Evolutionary conservation across 2,113 vertebrate genomes (phyloP).

Genomic region (Campylomormyrus numenius): DNA sequence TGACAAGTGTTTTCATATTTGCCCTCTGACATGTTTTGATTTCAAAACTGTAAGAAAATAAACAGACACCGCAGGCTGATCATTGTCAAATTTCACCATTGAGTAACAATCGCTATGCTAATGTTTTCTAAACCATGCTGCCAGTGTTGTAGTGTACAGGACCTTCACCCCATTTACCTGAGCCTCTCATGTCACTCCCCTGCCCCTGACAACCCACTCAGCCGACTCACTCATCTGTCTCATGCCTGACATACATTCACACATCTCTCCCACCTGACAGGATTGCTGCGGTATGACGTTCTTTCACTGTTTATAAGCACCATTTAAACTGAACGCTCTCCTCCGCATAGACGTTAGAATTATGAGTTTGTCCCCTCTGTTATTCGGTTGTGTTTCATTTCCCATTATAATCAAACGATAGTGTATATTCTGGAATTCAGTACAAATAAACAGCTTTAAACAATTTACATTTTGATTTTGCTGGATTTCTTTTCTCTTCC

Average conservation of each 20-base stretch:
- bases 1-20: neutral
- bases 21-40: neutral
- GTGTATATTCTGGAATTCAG: neutral
- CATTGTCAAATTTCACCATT: neutral
- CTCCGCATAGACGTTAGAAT: neutral
- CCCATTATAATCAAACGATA: neutral
- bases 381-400: neutral
- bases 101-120: neutral
- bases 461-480: neutral
- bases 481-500: neutral
- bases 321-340: neutral
- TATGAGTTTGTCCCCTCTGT: neutral
- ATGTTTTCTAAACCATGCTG: neutral
- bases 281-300: neutral
- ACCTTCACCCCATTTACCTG: neutral
- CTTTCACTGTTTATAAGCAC: neutral
- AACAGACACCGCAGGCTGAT: neutral
- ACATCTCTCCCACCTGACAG: neutral
- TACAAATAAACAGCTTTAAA: conserved; percentile 11
- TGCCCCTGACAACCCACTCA: neutral
- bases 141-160: neutral
- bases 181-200: neutral
- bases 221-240: neutral
- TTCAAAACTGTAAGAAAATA: neutral
- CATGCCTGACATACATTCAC: neutral